These are phyloP conservation scores for Morelia viridis DNA, from an alignment of 2,797 vertebrate species.

Conservation along the genomic window DNA sequence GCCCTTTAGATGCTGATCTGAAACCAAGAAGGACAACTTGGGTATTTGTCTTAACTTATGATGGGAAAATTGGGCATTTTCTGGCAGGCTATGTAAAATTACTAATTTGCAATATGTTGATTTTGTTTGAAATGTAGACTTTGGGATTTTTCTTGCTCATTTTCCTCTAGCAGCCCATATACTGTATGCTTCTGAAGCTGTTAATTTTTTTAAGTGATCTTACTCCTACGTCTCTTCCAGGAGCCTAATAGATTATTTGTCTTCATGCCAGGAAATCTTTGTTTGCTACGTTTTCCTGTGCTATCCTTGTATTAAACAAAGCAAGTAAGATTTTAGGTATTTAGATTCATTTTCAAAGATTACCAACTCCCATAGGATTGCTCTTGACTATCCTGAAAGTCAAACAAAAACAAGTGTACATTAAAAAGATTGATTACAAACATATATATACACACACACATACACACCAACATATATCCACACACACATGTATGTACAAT, in stretches of 20 bases:
- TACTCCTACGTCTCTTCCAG: not conserved
- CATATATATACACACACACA: not conserved
- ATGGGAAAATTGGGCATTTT: not conserved
- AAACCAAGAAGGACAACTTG: constrained; percentile 86
- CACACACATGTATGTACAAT: not conserved
- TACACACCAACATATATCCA: not conserved
- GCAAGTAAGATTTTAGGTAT: not conserved
- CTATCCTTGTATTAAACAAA: not conserved
- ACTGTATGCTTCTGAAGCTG: not conserved
- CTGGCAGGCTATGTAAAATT: not conserved
- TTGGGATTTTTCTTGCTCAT: not conserved
- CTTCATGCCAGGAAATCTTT: not conserved
- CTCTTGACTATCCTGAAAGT: not conserved
- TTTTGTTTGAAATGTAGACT: not conserved
- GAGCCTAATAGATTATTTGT: not conserved
- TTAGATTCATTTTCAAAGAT: not conserved
- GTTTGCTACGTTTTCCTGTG: not conserved
- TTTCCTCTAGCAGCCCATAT: not conserved
- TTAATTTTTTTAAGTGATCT: not conserved
- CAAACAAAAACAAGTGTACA: not conserved
- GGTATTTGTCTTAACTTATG: constrained; percentile 73
- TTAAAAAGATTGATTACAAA: not conserved
- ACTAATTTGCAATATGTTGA: not conserved
- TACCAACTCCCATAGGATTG: not conserved
- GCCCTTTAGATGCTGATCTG: constrained; percentile 82